Conservation (phyloP, 53 echinoderm and acorn worm species). For the Echinarachnius parma region DNA sequence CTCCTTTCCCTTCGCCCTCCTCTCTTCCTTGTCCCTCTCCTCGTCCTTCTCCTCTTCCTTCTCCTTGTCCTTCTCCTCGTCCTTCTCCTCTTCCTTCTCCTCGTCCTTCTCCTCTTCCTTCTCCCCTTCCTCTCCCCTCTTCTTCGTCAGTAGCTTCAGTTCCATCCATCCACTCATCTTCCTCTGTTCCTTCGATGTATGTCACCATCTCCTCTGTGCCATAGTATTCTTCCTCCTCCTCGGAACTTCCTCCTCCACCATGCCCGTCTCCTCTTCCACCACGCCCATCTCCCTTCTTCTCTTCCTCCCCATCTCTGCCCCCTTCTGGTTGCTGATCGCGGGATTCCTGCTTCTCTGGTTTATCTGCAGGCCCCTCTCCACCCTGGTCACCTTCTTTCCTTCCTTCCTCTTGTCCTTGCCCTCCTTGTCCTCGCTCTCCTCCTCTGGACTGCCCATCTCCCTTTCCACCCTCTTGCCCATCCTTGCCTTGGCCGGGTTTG, state of each 20-base stretch:
- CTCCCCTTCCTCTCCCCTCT: too few relatives aligned
- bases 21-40: too few relatives aligned
- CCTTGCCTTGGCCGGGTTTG: constrained; percentile 8
- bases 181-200: background rate
- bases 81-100: too few relatives aligned
- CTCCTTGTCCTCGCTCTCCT: constrained; percentile 12
- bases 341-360: background rate
- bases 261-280: background rate
- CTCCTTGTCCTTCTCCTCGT: too few relatives aligned
- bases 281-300: constrained; percentile 1
- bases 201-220: background rate
- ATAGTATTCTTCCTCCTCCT: background rate
- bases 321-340: background rate
- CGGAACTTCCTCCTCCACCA: background rate
- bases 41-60: too few relatives aligned
- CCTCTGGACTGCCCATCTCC: constrained; percentile 8
- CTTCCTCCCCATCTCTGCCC: background rate
- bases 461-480: background rate
- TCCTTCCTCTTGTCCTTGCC: background rate
- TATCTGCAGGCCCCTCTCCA: background rate
- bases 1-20: too few relatives aligned
- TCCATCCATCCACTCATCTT: background rate
- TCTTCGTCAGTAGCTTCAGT: background rate
- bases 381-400: background rate
- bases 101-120: too few relatives aligned